A percentile compares a stretch with the other conserved stretches of the same genome.
Evolutionary conservation across 2,888 invertebrate genomes (phyloP).

Genomic region (Reticulitermes lucifugus): DNA sequence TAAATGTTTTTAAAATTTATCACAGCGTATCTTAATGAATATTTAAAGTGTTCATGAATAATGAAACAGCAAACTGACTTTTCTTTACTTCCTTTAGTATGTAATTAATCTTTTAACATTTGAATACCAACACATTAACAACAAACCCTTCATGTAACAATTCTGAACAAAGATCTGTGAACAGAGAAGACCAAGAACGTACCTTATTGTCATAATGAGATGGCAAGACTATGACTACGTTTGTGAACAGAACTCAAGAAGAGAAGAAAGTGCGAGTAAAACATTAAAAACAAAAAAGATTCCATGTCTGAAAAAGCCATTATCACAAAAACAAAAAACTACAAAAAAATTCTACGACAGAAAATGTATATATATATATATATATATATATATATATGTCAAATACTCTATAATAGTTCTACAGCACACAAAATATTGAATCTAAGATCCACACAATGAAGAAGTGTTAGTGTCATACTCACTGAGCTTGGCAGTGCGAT

Average conservation of each 20-base stretch:
- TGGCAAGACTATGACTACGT: constrained; percentile 32
- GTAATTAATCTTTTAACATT: constrained; percentile 64
- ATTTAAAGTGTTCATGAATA: constrained; percentile 1
- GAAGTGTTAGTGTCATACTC: constrained; percentile 66
- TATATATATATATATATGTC: background rate
- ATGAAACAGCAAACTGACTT: constrained; percentile 2
- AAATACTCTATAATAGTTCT: constrained; percentile 46
- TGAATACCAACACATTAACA: constrained; percentile 75
- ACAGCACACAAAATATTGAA: constrained; percentile 41
- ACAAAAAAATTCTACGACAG: constrained; percentile 52
- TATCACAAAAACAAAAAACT: constrained; percentile 50
- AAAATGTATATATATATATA: constrained; percentile 53
- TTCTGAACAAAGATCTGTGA: constrained; percentile 23
- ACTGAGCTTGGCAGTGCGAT: constrained; percentile 77
- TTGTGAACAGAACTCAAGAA: constrained; percentile 37
- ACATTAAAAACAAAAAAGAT: constrained; percentile 60
- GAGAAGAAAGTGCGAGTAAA: constrained; percentile 40
- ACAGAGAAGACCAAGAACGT: constrained; percentile 34
- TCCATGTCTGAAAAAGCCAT: constrained; percentile 47
- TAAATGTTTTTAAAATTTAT: background rate
- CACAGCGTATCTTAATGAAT: background rate
- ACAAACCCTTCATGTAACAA: constrained; percentile 19
- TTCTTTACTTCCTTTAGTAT: background rate
- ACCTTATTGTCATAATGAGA: constrained; percentile 41
- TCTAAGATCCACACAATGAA: constrained; percentile 47